Evolutionary conservation across 1,140 invertebrate species (phyloP).

Genomic region (Rhopalosiphum padi): DNA sequence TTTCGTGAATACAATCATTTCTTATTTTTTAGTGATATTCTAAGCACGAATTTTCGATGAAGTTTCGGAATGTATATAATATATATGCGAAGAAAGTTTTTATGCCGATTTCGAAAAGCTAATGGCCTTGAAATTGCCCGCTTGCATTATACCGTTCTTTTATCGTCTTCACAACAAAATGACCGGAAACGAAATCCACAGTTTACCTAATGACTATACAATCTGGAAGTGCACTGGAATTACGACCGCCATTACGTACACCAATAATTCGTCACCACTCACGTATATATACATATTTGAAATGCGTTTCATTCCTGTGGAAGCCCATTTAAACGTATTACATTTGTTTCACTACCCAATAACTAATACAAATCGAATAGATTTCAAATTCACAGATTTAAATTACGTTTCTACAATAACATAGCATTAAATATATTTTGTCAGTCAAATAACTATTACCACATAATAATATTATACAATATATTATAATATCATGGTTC

Average conservation of each 20-base stretch:
- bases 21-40: neutral
- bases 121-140: conserved; percentile 23
- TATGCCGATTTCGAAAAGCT: neutral
- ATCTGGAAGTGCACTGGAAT: neutral
- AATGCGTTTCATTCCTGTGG: neutral
- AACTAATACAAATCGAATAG: neutral
- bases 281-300: neutral
- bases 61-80: neutral
- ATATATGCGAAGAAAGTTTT: conserved; percentile 31
- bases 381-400: neutral
- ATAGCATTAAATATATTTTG: neutral
- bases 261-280: conserved; percentile 36
- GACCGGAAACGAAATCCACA: conserved; percentile 37
- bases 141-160: neutral
- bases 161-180: conserved; percentile 19
- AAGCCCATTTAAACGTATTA: conserved; percentile 6
- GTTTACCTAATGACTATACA: conserved; percentile 27
- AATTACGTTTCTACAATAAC: neutral
- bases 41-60: neutral
- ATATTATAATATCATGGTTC: neutral
- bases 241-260: neutral
- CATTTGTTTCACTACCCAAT: neutral
- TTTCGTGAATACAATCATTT: neutral
- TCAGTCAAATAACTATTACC: neutral
- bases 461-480: too few relatives aligned